Evolutionary conservation across 2,888 invertebrate species (phyloP), one percentile per base, ranked within the genome.

Genomic region (Melangyna quadrimaculata): DNA sequence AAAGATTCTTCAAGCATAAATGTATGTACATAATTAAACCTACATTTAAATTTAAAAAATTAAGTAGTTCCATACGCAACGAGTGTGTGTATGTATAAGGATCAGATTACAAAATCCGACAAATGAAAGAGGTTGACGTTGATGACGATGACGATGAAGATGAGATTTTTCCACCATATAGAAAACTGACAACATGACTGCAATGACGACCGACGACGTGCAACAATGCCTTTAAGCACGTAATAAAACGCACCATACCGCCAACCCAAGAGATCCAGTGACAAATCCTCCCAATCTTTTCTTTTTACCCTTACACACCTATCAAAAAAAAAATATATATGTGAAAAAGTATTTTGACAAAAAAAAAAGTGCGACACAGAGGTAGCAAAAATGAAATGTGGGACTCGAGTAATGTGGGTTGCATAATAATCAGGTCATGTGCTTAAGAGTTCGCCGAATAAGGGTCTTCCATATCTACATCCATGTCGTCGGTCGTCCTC

Each of bases 351-450:
- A 78, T 84, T 69, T 72, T 84, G 71, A 79, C 75, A 77, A 72
- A 79, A 69, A 77, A 72, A 79, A 69, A 32, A 27, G 12, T 48
- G 48, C 71, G 55, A 45, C 48, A 55, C 22, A 55, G 51, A 53
- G 51, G 24, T 51, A 51, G 3, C 24, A 75, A 82, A 87, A 75
- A 87, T 78, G 70, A 87, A 87, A 87, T 78, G 87, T 87, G 74
- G 87, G 48, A 78, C 87, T 78, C 45, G 29, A 32, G 70, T 59
- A 72, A 78, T 82, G 87, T 74, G 82, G 74, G 67, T 82, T 87
- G 87, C 87, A 87, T 87, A 87, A 78, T 87, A 87, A 87, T 87
- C 74, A 78, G 78, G 82, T 70, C 82, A 86, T 86, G 86, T 81
- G 81, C 70, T 86, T 81, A 73, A 78, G 86, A 81, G 79, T 69